Conservation (phyloP, 2,888 invertebrate species). For the Hyalella azteca region DNA sequence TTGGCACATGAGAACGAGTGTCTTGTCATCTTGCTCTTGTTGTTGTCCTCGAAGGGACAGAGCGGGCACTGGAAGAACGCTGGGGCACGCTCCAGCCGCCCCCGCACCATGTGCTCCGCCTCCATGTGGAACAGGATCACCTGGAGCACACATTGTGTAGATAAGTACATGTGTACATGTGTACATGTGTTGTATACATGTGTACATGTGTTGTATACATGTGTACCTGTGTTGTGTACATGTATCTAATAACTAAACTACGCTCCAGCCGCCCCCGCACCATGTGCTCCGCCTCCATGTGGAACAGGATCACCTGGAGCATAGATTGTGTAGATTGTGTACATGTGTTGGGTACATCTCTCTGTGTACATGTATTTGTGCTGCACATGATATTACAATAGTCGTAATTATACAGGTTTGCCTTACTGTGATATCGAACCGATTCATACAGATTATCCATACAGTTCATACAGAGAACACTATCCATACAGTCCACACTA, state of each 20-base stretch:
- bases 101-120: slow-evolving; percentile 82
- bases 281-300: slow-evolving; percentile 90
- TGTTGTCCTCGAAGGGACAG: slow-evolving; percentile 92
- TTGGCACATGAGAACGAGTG: slow-evolving; percentile 87
- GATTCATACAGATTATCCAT: too few species aligned
- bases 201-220: too few species aligned
- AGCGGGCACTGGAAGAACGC: slow-evolving; percentile 90
- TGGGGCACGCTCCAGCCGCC: slow-evolving; percentile 76
- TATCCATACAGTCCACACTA: too few species aligned
- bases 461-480: too few species aligned
- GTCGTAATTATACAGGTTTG: neutral
- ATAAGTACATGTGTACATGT: too few species aligned
- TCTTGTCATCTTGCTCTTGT: slow-evolving; percentile 85
- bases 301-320: slow-evolving; percentile 83
- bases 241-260: too few species aligned
- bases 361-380: neutral
- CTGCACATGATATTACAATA: neutral
- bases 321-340: neutral
- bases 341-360: neutral
- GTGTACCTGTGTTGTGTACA: too few species aligned
- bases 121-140: slow-evolving; percentile 90
- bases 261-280: slow-evolving; percentile 78
- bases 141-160: too few species aligned
- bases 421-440: too few species aligned
- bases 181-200: too few species aligned